Conservation (phyloP, 1,140 invertebrate species). For the Pseudomyrmex cubaensis region DNA sequence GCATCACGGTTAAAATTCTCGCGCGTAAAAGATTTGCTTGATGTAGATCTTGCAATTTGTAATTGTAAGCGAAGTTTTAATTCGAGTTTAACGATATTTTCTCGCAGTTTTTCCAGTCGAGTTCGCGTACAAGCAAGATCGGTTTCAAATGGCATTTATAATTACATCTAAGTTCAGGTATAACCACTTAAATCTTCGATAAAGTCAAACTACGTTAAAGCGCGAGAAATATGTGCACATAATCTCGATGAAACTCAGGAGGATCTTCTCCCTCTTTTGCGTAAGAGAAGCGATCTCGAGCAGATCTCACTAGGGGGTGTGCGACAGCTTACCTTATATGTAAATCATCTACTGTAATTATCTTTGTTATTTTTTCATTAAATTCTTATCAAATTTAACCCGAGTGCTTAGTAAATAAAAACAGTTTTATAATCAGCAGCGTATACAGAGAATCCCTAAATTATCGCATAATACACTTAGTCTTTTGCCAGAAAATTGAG, state of each 20-base stretch:
- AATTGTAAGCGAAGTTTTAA: constrained; percentile 41
- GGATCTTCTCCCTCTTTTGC: not conserved
- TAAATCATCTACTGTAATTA: constrained; percentile 70
- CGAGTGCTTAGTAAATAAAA: constrained; percentile 43
- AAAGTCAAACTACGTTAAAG: constrained; percentile 37
- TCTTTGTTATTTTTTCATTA: constrained; percentile 83
- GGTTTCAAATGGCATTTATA: not conserved
- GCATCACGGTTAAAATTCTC: constrained; percentile 10
- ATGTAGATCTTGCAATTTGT: constrained; percentile 15
- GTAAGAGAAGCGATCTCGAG: constrained; percentile 44
- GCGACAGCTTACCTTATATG: constrained; percentile 57
- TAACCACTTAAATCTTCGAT: constrained; percentile 52
- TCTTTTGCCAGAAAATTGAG: constrained; percentile 41
- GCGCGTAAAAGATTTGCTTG: constrained; percentile 1
- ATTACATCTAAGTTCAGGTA: constrained; percentile 38
- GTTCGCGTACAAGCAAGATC: constrained; percentile 3
- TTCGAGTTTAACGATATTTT: constrained; percentile 46
- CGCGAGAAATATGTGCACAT: constrained; percentile 3
- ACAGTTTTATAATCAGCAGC: constrained; percentile 35
- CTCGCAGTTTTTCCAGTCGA: not conserved
- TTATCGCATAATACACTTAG: constrained; percentile 1
- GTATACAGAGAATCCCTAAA: constrained; percentile 25
- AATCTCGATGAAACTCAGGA: constrained; percentile 47
- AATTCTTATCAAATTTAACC: constrained; percentile 76
- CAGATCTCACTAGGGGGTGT: constrained; percentile 32